These are phyloP conservation scores for Sclerodermus sp. DNA, from an alignment of 2,888 invertebrate species.

Conservation along the genomic window DNA sequence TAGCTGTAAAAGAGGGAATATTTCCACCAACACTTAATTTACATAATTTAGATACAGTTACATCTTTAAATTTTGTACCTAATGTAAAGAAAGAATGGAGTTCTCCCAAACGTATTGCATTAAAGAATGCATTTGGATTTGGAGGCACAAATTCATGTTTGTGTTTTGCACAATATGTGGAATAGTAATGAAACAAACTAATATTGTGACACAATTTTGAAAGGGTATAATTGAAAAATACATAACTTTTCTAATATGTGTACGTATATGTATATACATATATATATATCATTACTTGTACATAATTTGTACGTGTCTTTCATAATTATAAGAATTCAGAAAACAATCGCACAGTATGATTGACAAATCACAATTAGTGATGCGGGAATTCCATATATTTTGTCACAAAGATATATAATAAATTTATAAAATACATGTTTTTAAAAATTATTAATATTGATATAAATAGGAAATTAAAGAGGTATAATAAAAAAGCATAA, in stretches of 20 bases:
- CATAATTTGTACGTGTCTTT: neutral
- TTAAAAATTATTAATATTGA: too few relatives aligned
- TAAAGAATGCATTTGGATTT: constrained; percentile 98
- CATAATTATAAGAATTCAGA: constrained; percentile 13
- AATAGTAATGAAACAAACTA: constrained; percentile 17
- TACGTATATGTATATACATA: constrained; percentile 20
- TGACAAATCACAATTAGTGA: neutral
- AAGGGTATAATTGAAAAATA: constrained; percentile 22
- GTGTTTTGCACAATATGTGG: constrained; percentile 63
- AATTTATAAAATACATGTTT: constrained; percentile 34
- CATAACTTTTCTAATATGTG: constrained; percentile 17
- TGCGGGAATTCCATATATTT: constrained; percentile 9
- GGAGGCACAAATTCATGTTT: constrained; percentile 96
- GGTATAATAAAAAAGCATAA: neutral
- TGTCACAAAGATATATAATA: constrained; percentile 17
- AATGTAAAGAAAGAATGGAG: constrained; percentile 66
- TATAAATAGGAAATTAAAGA: too few relatives aligned
- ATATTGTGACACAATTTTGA: constrained; percentile 2
- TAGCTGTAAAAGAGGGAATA: constrained; percentile 74
- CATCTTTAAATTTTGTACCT: constrained; percentile 71
- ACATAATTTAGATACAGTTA: constrained; percentile 66
- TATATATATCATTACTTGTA: constrained; percentile 10
- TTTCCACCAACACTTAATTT: constrained; percentile 91
- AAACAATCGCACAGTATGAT: neutral
- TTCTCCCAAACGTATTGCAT: constrained; percentile 66